Evolutionary conservation across 1,140 invertebrate species (phyloP).

Genomic region (Schlechtendalia chinensis): DNA sequence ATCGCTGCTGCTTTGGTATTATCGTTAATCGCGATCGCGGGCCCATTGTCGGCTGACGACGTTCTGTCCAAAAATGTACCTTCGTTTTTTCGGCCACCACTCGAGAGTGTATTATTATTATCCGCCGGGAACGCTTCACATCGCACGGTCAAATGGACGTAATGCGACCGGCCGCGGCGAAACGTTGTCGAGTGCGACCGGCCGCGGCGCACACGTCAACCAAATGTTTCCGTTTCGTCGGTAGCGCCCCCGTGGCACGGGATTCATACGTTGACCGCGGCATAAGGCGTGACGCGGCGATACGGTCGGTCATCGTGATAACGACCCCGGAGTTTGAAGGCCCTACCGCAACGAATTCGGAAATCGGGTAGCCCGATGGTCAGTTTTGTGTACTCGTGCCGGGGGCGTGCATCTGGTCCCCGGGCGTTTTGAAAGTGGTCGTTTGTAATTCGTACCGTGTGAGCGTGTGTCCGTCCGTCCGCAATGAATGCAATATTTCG

Average conservation of each 20-base stretch:
- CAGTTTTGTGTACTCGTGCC: conserved; percentile 5
- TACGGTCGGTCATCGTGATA: neutral
- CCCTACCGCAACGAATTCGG: conserved; percentile 11
- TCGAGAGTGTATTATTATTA: too few species aligned
- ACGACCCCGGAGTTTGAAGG: neutral
- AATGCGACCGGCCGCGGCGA: too few species aligned
- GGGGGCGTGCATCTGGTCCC: conserved; percentile 12
- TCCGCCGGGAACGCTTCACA: neutral
- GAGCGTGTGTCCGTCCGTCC: too few species aligned
- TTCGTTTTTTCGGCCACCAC: too few species aligned
- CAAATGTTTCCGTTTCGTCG: conserved; percentile 12
- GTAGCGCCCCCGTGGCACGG: too few species aligned
- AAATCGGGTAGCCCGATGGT: conserved; percentile 2
- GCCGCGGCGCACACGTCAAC: neutral
- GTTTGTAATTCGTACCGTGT: conserved; percentile 1
- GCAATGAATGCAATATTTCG: neutral
- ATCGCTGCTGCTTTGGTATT: too few species aligned
- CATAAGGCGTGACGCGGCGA: neutral
- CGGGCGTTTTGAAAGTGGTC: conserved; percentile 1
- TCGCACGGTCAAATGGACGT: conserved; percentile 2
- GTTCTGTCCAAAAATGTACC: too few species aligned
- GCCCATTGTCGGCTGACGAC: too few species aligned
- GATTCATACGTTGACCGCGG: neutral
- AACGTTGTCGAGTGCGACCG: too few species aligned
- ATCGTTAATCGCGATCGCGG: too few species aligned